A percentile compares a stretch with the other conserved stretches of the same genome.
These are phyloP conservation scores for Ceratosolen solmsi DNA, from an alignment of 1,140 invertebrate genomes.

Conservation along the genomic window DNA sequence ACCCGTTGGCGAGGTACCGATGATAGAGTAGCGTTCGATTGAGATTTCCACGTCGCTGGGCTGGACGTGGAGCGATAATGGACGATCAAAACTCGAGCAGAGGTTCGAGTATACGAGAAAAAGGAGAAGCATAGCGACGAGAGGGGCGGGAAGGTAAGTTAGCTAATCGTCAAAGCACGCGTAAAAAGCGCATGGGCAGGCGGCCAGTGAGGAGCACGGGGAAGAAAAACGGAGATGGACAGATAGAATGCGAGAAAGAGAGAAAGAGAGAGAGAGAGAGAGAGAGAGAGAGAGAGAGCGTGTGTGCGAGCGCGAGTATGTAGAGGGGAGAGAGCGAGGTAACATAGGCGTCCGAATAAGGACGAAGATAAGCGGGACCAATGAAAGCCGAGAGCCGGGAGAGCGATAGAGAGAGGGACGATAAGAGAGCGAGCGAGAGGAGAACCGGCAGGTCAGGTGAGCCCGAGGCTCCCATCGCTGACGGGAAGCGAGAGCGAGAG, in stretches of 20 bases:
- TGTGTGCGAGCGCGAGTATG: not conserved
- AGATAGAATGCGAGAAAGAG: not conserved
- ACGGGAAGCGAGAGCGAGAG: slow-evolving; percentile 17
- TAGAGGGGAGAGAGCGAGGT: not conserved
- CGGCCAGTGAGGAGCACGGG: not conserved
- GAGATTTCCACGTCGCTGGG: not conserved
- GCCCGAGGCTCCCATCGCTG: slow-evolving; percentile 6
- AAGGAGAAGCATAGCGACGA: not conserved
- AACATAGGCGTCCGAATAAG: slow-evolving; percentile 39
- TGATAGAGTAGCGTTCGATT: not conserved
- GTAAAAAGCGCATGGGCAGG: slow-evolving; percentile 8
- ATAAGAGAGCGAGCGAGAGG: slow-evolving; percentile 34
- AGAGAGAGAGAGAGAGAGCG: not conserved
- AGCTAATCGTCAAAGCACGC: slow-evolving; percentile 20
- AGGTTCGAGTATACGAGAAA: not conserved
- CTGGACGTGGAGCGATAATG: not conserved
- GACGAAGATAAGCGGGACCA: slow-evolving; percentile 42
- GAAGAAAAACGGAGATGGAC: slow-evolving; percentile 5
- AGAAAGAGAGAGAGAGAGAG: not conserved
- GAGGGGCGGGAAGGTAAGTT: not conserved
- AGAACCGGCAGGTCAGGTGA: slow-evolving; percentile 46
- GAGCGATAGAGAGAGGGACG: slow-evolving; percentile 17
- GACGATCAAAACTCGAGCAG: slow-evolving; percentile 28
- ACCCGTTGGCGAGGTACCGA: not conserved
- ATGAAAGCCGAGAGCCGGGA: slow-evolving; percentile 24